Percentiles rank a stretch among this genome's conserved stretches.
Conservation (phyloP, 2,113 vertebrate species). For the Notechis scutatus region DNA sequence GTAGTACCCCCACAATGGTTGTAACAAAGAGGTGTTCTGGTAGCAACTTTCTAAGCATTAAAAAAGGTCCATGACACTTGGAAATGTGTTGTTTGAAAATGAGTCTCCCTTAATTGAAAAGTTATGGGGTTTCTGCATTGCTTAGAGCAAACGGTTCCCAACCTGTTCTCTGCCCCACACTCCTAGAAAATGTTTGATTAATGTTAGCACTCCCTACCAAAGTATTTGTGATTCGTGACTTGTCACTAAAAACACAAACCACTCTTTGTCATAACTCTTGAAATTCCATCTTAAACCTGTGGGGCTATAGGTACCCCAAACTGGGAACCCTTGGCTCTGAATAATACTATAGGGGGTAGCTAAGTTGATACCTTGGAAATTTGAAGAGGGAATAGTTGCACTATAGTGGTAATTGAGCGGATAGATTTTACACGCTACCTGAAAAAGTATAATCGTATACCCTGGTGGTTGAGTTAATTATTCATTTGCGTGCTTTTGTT, state of each 20-base stretch:
- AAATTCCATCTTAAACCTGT: neutral
- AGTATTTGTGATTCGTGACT: neutral
- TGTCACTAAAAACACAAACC: neutral
- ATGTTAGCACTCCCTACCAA: neutral
- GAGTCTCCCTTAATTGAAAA: neutral
- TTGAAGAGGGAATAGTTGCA: neutral
- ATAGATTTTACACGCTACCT: neutral
- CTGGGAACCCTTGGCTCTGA: neutral
- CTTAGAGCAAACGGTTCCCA: neutral
- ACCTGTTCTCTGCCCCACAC: neutral
- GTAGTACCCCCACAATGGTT: no score
- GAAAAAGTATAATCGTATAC: neutral
- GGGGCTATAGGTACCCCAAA: neutral
- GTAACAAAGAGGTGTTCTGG: no score
- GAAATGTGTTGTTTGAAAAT: neutral
- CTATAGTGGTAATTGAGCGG: neutral
- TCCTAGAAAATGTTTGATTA: neutral
- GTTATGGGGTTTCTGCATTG: neutral
- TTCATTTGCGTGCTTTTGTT: conserved; percentile 14
- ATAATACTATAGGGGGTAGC: neutral
- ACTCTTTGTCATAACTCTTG: neutral
- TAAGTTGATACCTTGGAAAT: neutral
- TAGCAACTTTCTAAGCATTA: neutral
- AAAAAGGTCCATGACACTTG: neutral
- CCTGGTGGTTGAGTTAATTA: neutral